Evolutionary conservation across 1,140 invertebrate species (phyloP).

Genomic region (Neodiprion pinetum): DNA sequence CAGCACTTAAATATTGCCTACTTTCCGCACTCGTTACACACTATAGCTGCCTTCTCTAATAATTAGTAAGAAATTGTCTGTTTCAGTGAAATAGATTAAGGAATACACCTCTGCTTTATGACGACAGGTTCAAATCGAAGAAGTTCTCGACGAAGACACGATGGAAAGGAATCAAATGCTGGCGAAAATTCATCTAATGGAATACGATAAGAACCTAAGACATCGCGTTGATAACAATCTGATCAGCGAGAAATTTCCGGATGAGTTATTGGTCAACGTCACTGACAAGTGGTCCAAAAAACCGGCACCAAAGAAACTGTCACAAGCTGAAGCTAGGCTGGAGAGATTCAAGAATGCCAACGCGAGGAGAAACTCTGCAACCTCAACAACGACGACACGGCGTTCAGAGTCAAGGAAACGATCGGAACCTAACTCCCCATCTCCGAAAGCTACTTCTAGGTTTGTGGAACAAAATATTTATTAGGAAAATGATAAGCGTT

Average conservation of each 20-base stretch:
- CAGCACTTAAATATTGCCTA: too few relatives aligned
- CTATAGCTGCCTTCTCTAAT: too few relatives aligned
- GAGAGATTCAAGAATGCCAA: constrained; percentile 49
- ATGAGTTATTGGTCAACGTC: constrained; percentile 36
- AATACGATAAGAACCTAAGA: constrained; percentile 43
- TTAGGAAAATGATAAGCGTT: constrained; percentile 18
- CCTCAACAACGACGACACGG: not conserved
- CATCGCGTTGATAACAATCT: constrained; percentile 43
- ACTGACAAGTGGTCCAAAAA: constrained; percentile 44
- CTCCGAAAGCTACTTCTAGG: constrained; percentile 29
- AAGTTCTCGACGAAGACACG: constrained; percentile 38
- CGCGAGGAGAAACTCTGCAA: constrained; percentile 35
- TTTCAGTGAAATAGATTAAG: too few relatives aligned
- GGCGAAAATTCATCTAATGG: constrained; percentile 45
- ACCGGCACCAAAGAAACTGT: constrained; percentile 41
- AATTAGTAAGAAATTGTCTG: too few relatives aligned
- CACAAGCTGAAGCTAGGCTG: constrained; percentile 44
- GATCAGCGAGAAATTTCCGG: constrained; percentile 44
- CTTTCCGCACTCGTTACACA: too few relatives aligned
- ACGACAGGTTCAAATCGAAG: constrained; percentile 34
- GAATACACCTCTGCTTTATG: too few relatives aligned
- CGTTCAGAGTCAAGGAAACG: constrained; percentile 32
- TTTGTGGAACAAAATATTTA: constrained; percentile 29
- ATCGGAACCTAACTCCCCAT: constrained; percentile 29
- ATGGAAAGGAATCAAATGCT: constrained; percentile 44